Evolutionary conservation across 2,797 vertebrate species (phyloP), one percentile per base, ranked within the genome.

Genomic region (Sebastes alutus): DNA sequence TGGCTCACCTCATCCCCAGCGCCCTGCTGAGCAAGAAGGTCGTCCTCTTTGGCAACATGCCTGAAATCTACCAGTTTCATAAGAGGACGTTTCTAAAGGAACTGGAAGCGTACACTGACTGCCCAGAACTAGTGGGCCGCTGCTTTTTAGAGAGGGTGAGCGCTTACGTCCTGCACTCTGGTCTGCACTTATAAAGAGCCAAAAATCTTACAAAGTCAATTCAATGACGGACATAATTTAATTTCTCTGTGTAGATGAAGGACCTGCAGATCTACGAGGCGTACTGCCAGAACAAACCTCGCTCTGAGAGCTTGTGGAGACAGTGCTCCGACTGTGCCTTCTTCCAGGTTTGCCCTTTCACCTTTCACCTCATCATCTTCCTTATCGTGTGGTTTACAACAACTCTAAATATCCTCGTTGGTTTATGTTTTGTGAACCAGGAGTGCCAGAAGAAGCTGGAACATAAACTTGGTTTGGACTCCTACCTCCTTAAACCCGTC

Each of bases 261-360:
- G 98, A 99, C 81, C 97, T 99, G 86, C 97, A 98, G 95, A 97
- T 99, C 91, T 99, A 99, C 64, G 98, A 99, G 93, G 97, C 97
- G 74, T 99, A 99, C 90, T 99, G 98, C 90, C 98, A 99, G 94
- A 99, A 99, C 85, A 99, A 99, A 92, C 98, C 98, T 29, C 96
- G 98, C 78, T 99, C 98, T 0, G 98, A 99, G 94, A 98, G 97
- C 89, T 91, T 99, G 76, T 99, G 98, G 98, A 95, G 98, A 54
- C 98, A 99, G 85, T 99, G 96, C 91, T 98, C 98, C 12, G 98
- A 99, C 93, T 98, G 97, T 78, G 92, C 96, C 18, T 99, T 99
- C 91, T 99, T 99, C 92, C 98, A 99, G 97, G 98, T 99, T 49
- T 7, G 2, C 55, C 25, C 27, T 29, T 38, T 7, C 13, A 9